Conservation (phyloP, 2,888 invertebrate genomes). For the Petrolisthes manimaculis region DNA sequence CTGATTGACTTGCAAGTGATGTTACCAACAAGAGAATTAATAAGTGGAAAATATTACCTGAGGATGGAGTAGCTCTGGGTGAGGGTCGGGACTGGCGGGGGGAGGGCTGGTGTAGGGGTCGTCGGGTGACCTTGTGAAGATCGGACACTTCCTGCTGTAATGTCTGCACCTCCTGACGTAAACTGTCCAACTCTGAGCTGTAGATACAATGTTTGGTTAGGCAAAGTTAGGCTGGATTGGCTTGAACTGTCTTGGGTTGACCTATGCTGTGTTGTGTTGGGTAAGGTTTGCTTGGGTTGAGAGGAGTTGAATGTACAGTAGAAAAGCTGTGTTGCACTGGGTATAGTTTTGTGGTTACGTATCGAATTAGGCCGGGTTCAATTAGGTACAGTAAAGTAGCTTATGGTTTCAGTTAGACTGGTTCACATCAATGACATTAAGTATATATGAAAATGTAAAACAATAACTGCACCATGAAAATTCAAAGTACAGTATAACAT, state of each 20-base stretch:
- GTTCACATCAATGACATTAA: no score
- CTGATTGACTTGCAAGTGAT: background rate
- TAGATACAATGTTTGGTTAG: background rate
- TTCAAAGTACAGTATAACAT: no score
- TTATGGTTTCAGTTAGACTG: no score
- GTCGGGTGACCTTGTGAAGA: constrained; percentile 26
- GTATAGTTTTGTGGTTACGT: no score
- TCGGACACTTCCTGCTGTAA: constrained; percentile 43
- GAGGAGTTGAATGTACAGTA: no score
- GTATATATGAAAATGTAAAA: no score
- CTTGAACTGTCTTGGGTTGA: no score
- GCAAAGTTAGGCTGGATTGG: no score
- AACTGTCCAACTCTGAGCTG: constrained; percentile 50
- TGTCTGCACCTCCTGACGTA: constrained; percentile 40
- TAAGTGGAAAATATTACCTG: constrained; percentile 21
- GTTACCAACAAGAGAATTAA: background rate
- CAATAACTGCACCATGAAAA: no score
- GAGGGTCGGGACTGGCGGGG: constrained; percentile 20
- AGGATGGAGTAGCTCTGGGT: constrained; percentile 3
- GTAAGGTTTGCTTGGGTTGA: background rate
- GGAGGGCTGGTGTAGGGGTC: background rate
- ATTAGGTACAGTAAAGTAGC: no score
- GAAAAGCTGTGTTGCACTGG: no score
- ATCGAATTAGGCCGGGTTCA: no score
- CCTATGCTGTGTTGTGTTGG: background rate